Evolutionary conservation across 2,113 vertebrate genomes (phyloP).

Genomic region (Eclectus roratus): DNA sequence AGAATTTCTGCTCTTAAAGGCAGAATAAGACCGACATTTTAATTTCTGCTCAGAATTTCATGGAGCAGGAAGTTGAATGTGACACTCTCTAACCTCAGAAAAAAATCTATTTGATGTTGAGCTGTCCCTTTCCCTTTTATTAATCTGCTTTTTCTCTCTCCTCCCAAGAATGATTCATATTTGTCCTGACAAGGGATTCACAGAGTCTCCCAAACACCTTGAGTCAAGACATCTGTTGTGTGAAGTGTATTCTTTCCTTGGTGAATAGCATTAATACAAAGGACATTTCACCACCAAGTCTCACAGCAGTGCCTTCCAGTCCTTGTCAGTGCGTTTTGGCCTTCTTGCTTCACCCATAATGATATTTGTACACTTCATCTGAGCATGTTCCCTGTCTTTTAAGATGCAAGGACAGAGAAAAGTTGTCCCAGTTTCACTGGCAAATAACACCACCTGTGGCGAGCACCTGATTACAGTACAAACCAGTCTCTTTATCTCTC

Average conservation of each 20-base stretch:
- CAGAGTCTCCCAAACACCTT: background rate
- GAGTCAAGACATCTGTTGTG: background rate
- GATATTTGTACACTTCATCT: background rate
- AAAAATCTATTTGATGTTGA: background rate
- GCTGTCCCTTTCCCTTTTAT: background rate
- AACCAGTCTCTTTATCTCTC: background rate
- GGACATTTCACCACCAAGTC: background rate
- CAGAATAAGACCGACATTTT: background rate
- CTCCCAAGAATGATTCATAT: background rate
- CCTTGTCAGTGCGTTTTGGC: background rate
- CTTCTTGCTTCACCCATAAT: background rate
- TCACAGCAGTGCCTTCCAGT: background rate
- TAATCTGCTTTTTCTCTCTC: background rate
- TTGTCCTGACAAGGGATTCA: background rate
- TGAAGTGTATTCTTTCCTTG: background rate
- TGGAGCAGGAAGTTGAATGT: background rate
- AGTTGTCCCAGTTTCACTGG: background rate
- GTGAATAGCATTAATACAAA: background rate
- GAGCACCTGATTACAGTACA: background rate
- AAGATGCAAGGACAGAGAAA: background rate
- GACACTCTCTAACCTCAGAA: background rate
- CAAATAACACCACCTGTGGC: background rate
- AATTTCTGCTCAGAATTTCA: background rate
- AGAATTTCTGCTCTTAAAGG: background rate
- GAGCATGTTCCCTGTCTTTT: background rate